Conservation (phyloP, 2,797 vertebrate species). For the Melanotaenia maccullochi region DNA sequence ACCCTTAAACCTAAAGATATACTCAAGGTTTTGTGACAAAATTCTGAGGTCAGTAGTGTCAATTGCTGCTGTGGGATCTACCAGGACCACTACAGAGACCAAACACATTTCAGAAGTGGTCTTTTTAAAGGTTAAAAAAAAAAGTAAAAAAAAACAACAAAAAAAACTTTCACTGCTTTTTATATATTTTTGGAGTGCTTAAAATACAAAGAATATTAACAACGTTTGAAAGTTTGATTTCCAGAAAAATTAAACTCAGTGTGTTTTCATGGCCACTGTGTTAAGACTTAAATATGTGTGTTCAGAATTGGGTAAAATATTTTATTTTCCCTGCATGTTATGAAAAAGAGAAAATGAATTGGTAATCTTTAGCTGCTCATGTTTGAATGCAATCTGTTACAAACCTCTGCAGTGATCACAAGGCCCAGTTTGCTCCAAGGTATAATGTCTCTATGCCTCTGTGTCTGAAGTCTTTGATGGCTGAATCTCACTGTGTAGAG, state of each 20-base stretch:
- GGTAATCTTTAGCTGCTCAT: constrained; percentile 34
- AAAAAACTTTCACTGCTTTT: too few species aligned
- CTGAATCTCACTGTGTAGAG: constrained; percentile 24
- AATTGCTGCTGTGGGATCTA: too few species aligned
- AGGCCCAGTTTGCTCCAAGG: constrained; percentile 14
- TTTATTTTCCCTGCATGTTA: constrained; percentile 3
- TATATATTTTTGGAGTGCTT: too few species aligned
- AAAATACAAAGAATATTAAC: too few species aligned
- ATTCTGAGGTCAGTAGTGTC: too few species aligned
- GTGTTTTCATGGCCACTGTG: neutral
- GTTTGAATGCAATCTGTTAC: constrained; percentile 28
- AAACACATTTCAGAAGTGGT: too few species aligned
- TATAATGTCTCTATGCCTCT: constrained; percentile 7
- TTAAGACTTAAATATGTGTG: constrained; percentile 22
- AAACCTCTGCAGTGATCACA: constrained; percentile 48
- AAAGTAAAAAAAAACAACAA: too few species aligned
- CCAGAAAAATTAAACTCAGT: constrained; percentile 9
- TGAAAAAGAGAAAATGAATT: constrained; percentile 21
- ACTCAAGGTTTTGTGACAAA: too few species aligned
- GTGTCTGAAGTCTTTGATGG: constrained; percentile 43
- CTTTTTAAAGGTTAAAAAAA: too few species aligned
- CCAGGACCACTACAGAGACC: too few species aligned
- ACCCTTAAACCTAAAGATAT: too few species aligned
- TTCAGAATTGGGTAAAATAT: neutral
- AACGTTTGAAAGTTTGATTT: neutral